A percentile compares a stretch with the other conserved stretches of the same genome.
Conservation (phyloP, 2,797 vertebrate genomes). For the Loriculus beryllinus region DNA sequence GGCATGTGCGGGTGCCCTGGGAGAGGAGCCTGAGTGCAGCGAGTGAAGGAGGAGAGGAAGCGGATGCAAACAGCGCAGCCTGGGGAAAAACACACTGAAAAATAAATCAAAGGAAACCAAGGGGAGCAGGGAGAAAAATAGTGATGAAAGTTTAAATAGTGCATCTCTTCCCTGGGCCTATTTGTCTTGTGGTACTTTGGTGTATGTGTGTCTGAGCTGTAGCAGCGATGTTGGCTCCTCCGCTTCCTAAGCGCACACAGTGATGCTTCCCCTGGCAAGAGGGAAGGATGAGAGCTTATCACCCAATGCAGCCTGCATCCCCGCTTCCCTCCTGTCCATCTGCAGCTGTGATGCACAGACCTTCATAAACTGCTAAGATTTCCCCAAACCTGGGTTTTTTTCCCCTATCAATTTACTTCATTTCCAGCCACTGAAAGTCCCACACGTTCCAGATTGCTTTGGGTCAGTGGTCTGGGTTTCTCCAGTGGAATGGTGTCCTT, state of each 20-base stretch:
- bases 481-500: neutral
- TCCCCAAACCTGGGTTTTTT: fast-evolving
- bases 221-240: neutral
- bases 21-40: neutral
- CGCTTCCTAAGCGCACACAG: neutral
- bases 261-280: neutral
- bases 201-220: neutral
- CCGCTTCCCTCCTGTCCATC: neutral
- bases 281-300: neutral
- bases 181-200: slow-evolving; percentile 25
- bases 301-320: neutral
- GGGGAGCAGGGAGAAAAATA: slow-evolving; percentile 10
- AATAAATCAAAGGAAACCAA: slow-evolving; percentile 35
- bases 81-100: neutral
- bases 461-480: neutral
- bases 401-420: fast-evolving
- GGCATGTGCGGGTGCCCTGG: neutral
- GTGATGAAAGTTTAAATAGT: slow-evolving; percentile 54
- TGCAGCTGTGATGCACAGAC: neutral
- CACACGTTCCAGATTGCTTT: neutral
- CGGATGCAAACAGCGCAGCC: neutral
- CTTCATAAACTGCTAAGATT: neutral
- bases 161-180: neutral
- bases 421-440: neutral
- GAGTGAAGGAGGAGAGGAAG: neutral